A percentile compares a stretch with the other conserved stretches of the same genome.
These are phyloP conservation scores for Amphiprion percula DNA, from an alignment of 2,113 vertebrate genomes.

Conservation along the genomic window DNA sequence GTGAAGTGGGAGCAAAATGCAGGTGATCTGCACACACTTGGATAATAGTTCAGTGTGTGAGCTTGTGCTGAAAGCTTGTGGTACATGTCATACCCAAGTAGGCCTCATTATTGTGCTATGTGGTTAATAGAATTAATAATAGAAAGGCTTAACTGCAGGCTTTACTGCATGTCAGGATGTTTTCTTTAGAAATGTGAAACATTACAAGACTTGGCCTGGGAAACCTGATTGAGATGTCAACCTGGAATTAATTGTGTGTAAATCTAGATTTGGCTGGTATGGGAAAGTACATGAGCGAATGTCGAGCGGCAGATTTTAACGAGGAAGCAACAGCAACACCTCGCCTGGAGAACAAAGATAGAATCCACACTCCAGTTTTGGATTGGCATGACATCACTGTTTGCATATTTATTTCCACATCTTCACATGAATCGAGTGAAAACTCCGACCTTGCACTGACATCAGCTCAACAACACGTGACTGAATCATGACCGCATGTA, in stretches of 20 bases:
- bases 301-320: constrained; percentile 2
- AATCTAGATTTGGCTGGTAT: neutral
- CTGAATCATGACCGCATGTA: constrained; percentile 13
- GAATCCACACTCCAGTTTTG: neutral
- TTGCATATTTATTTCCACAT: constrained; percentile 67
- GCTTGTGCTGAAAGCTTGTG: neutral
- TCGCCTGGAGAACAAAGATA: constrained; percentile 26
- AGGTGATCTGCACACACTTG: neutral
- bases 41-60: constrained; percentile 7
- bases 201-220: neutral
- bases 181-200: constrained; percentile 15
- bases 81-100: neutral
- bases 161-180: neutral
- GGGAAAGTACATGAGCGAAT: neutral
- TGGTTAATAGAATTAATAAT: neutral
- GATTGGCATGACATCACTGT: constrained; percentile 37
- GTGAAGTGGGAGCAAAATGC: neutral
- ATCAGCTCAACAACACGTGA: constrained; percentile 33
- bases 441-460: constrained; percentile 21
- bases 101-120: constrained; percentile 17
- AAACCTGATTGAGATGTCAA: constrained; percentile 1
- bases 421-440: constrained; percentile 20
- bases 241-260: constrained; percentile 8
- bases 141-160: constrained; percentile 6
- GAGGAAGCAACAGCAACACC: constrained; percentile 14